Base-by-base conservation (phyloP, 2,888 invertebrate species). In the Apoda limacodes region DNA sequence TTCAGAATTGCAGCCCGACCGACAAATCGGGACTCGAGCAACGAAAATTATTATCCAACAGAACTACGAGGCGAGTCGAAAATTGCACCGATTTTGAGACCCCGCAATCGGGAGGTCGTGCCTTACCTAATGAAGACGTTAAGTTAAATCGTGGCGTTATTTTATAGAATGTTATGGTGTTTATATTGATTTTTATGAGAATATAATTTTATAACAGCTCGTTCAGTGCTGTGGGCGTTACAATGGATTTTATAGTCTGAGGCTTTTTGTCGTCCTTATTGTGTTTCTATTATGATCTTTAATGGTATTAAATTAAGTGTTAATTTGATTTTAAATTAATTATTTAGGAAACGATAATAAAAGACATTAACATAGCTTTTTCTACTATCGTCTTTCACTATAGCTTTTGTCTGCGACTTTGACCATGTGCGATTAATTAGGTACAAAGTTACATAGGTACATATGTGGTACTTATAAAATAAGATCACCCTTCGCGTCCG, bases 171-270 rank as follows among this genome's bases (percentile, higher is more conserved):
- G 52, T 68, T 66, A 65, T 59, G 53, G 56, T 63, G 55, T 60
- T 63, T 63, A 65, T 66, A 74, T 75, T 74, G 72, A 75, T 71
- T 74, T 69, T 80, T 69, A 72, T 66, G 60, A 53, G 64, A 63
- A 55, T 55, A 62, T 70, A 63, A 67, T 71, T 68, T 67, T 63
- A 68, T 66, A 56, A 57, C 46, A 29, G 35, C 39, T 42, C 46
- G 40, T 43, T 40, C 35, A 29, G 39, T 49, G 44, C 49, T 39
- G 53, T 59, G 54, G 60, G 60, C 55, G 59, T 55, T 45, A 39
- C 50, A 39, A 35, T 28, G 21, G 34, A 30, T 26, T 46, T 47
- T 45, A 45, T 48, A 40, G 42, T 46, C 43, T 40, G 42, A 46
- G 48, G 42, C 49, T 58, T 17, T 6, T n/a, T n/a, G n/a, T n/a